Conservation (phyloP, 2,113 vertebrate genomes). For the Strix uralensis region DNA sequence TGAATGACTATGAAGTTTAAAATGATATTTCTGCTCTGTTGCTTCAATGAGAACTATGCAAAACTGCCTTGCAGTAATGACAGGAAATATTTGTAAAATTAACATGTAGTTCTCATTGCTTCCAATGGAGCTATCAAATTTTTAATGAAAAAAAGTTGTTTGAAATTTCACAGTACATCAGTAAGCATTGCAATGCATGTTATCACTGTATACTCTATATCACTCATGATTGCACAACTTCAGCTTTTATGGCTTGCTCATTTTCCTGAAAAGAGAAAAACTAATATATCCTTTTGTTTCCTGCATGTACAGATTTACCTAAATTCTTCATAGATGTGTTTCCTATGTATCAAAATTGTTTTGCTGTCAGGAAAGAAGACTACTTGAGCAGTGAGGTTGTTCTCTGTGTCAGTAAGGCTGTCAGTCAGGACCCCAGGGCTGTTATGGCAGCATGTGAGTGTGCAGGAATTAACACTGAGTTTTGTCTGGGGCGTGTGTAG, state of each 20-base stretch:
- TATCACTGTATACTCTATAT: not conserved
- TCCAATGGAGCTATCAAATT: not conserved
- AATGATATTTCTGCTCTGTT: slow-evolving; percentile 5
- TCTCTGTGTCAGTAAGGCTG: not conserved
- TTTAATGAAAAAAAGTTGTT: not conserved
- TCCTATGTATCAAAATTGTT: not conserved
- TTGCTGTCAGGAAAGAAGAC: not conserved
- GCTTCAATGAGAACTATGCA: not conserved
- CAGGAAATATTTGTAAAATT: slow-evolving; percentile 8
- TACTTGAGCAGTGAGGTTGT: not conserved
- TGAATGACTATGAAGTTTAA: slow-evolving; percentile 10
- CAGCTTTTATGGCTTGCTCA: not conserved
- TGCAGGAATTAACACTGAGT: not conserved
- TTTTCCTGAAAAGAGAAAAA: not conserved
- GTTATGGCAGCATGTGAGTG: accelerated
- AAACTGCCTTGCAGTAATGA: not conserved
- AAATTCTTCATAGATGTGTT: not conserved
- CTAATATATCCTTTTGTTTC: not conserved
- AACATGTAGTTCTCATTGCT: not conserved
- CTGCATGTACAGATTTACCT: not conserved
- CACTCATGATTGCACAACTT: not conserved
- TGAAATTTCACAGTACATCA: not conserved
- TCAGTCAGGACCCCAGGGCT: no score
- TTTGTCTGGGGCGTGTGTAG: not conserved
- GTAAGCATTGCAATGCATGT: not conserved